These are phyloP conservation scores for Trachelus troglodyta DNA, from an alignment of 2,888 invertebrate genomes.

Conservation along the genomic window DNA sequence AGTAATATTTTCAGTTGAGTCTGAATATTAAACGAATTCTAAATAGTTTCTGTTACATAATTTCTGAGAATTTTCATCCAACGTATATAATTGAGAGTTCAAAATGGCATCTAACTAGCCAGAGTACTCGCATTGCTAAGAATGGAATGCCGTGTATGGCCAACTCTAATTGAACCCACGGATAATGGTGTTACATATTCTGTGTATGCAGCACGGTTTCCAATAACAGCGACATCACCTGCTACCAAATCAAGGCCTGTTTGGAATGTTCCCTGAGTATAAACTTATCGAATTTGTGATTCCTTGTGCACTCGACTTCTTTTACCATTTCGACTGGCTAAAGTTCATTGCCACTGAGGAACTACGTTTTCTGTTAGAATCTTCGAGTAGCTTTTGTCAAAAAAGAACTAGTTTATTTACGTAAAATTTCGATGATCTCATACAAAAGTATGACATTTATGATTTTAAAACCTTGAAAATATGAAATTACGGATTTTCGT, in stretches of 20 bases:
- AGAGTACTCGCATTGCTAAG: neutral
- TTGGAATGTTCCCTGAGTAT: neutral
- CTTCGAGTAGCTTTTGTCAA: neutral
- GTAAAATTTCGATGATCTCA: neutral
- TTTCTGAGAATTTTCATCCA: neutral
- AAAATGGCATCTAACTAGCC: neutral
- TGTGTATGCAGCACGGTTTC: conserved; percentile 31
- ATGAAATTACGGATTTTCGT: neutral
- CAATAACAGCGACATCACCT: conserved; percentile 29
- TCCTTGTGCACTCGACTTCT: neutral
- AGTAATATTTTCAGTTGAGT: too few species aligned
- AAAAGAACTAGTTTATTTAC: neutral
- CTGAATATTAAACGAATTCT: neutral
- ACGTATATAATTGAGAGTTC: neutral
- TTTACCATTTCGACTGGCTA: neutral
- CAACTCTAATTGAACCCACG: conserved; percentile 35
- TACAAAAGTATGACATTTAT: too few species aligned
- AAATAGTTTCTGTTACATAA: neutral
- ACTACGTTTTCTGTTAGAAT: neutral
- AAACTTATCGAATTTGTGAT: neutral
- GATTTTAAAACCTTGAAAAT: neutral
- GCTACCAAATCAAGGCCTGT: neutral
- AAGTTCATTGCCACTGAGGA: neutral
- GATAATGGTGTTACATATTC: conserved; percentile 30
- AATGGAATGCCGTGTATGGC: neutral